Base-by-base conservation (phyloP, 2,888 invertebrate species). In the Drosophila acutilabella region DNA sequence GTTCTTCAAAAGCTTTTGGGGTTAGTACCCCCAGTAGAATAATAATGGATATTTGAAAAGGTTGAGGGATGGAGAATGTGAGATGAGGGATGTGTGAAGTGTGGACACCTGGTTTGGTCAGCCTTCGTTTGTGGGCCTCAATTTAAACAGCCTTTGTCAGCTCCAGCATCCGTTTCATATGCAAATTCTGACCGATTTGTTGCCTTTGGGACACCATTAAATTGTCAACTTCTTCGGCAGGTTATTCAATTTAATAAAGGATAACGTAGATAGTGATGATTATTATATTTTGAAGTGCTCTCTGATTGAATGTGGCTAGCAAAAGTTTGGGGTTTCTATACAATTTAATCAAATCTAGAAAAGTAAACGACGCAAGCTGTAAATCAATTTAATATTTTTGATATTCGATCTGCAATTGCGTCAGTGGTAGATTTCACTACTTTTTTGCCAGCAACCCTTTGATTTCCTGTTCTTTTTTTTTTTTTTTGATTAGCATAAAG, bases 401-500 rank as follows among this genome's bases (percentile, higher is more conserved):
- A 44, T 57, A 66, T 76, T 60, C 53, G 71, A 70, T 75, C 53
- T 47, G 33, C 48, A 18, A 23, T 52, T 42, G 45, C 26, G 50
- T 20, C 14, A 42, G 57, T 53, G 56, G 58, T 53, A 48, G 41
- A 51, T 68, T 61, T 57, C 0, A 44, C 44, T 30, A 8, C 2
- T 38, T 51, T 64, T 66, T 64, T 14, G 18, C 20, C 11, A 60
- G 8, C 78, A 80, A 79, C 78, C 79, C 79, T 77, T 79, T 80
- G 20, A 23, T 48, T 58, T 48, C 20, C 51, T 47, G 33, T 44
- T 60, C 47, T 20, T 50, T 61, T 60, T 62, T 59, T 52, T 23
- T 60, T 62, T 59, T 52, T 64, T 67, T 40, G 40, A 77, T 82
- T 86, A 72, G 64, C 83, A 83, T 83, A 85, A 80, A 80, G 40